These are phyloP conservation scores for Cyprinodon diabolis DNA, from an alignment of 2,797 vertebrate species.

Conservation along the genomic window DNA sequence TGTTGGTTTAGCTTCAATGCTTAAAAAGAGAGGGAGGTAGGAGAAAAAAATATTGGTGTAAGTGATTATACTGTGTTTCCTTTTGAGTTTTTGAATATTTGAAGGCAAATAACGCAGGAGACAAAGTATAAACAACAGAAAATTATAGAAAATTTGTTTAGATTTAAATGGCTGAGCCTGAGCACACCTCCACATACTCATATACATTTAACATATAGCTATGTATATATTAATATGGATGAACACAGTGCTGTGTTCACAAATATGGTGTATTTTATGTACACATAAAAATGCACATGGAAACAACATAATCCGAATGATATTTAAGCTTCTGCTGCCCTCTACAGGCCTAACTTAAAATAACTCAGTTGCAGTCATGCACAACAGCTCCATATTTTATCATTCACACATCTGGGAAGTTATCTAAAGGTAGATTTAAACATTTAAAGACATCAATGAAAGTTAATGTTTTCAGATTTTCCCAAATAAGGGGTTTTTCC, in stretches of 20 bases:
- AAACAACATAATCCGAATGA: conserved; percentile 3
- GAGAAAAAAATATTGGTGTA: not conserved
- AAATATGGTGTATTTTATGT: not conserved
- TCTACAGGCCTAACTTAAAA: conserved; percentile 57
- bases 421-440: not conserved
- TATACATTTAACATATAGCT: not conserved
- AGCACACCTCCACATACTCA: not conserved
- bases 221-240: not conserved
- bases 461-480: conserved; percentile 2
- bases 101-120: not conserved
- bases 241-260: not conserved
- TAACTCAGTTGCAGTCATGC: not conserved
- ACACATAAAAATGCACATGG: not conserved
- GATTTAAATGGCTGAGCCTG: not conserved
- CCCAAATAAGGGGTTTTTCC: conserved; percentile 7
- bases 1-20: conserved; percentile 23
- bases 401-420: not conserved
- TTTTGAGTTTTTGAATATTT: not conserved
- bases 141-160: not conserved
- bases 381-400: not conserved
- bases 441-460: not conserved
- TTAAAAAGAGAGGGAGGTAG: not conserved
- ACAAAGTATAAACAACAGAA: not conserved
- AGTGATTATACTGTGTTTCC: not conserved
- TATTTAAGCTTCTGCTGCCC: conserved; percentile 65